Evolutionary conservation across 2,797 vertebrate species (phyloP), one percentile per base, ranked within the genome.

Genomic region (Myotis daubentonii): DNA sequence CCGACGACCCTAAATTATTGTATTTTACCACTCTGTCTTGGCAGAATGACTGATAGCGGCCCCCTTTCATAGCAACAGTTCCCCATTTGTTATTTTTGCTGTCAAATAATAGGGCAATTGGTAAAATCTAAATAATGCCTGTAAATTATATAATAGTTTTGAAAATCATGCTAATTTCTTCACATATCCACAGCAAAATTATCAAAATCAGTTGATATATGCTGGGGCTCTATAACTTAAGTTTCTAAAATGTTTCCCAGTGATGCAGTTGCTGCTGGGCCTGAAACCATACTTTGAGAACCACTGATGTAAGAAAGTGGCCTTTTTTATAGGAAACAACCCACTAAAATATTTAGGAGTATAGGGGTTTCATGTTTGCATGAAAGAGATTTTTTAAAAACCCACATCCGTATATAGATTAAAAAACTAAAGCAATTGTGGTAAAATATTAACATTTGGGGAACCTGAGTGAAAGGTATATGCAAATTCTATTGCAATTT

Each of bases 101-200:
- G n/a, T 86, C 57, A 96, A 86, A 93, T 72, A 66, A 22, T 91
- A 66, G 23, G 23, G 86, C 30, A 83, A 71, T 44, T 70, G 60
- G 23, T 41, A 66, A 92, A 66, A 76, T 85, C 65, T 83, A 91
- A 92, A 55, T 95, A 76, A 88, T 62, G 13, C 53, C 55, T 94
- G 65, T 65, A 76, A 66, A 47, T 88, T 84, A 81, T 22, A 83
- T 53, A 66, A 53, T 36, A 81, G 22, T 38, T 85, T 87, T 79
- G 51, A 74, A 87, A 91, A 13, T 75, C 76, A 79, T 66, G 30
- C 79, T 91, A 78, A 83, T 91, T 83, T 94, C 23, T 12, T 78
- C 65, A 75, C 2, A 68, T 80, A 93, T 44, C 33, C 28, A 75
- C 33, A 83, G 57, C 47, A 91, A 57, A 91, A 65, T 74, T 62